Base-by-base conservation (phyloP, 2,113 vertebrate species). In the Planiliza haematocheilus region DNA sequence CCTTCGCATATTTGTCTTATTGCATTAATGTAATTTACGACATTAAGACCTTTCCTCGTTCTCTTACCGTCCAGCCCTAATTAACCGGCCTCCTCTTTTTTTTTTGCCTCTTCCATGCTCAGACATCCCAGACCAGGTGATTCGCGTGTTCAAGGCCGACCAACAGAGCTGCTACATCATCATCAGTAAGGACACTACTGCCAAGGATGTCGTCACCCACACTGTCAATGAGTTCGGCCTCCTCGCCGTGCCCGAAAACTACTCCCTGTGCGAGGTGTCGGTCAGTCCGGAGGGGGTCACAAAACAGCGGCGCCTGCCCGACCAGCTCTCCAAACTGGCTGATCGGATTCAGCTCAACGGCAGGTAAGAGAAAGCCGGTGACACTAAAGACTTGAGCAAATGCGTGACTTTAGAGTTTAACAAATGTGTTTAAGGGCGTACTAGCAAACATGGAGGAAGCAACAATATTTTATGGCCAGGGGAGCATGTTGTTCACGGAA, bases 111-210 rank as follows among this genome's bases (percentile, higher is more conserved):
- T 41, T 39, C n/a, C 34, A 0, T 62, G 24, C 20, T 20, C 68
- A 99, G 97, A 99, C 88, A 95, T 97, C 86, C 97, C 97, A 1
- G 97, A 99, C 89, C 97, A 99, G 90, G 97, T 98, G 69, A 97
- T 99, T 37, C 88, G 96, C 67, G 97, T 99, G 79, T 99, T 98
- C 90, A 97, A 96, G 88, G 97, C 96, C 0, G 97, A 99, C 89
- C 97, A 99, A 84, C 97, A 98, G 88, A 99, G 97, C 63, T 98
- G 97, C 88, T 99, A 99, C 91, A 97, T 99, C 81, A 97, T 99
- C 88, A 97, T 99, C 91, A 97, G 97, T 88, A 98, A 98, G 83
- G 97, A 99, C 90, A 97, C 96, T 2, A 99, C 96, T 7, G 97
- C 97, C n/a, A 98, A 97, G 82, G 97, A 99, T 82, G 97, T 99